Evolutionary conservation across 2,797 vertebrate genomes (phyloP), one percentile per base, ranked within the genome.

Genomic region (Pagetopsis macropterus): DNA sequence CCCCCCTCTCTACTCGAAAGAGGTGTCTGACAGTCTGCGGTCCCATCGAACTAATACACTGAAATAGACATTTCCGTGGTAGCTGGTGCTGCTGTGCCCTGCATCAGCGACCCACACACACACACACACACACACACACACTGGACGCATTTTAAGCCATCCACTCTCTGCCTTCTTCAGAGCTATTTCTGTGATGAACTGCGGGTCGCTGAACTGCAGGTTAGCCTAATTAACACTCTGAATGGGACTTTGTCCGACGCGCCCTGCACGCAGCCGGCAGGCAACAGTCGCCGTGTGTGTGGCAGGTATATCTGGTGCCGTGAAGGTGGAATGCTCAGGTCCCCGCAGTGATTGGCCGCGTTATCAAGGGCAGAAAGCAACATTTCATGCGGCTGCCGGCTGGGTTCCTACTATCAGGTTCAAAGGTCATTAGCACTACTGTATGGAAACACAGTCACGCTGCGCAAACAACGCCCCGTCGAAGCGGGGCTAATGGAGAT

Each of bases 371-470:
- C 81, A 75, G 58, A 61, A 83, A 87, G 72, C 79, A 75, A 78
- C 78, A 83, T 69, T 69, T 27, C 69, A 77, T 60, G 62, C 27
- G 9, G 63, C 65, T 40, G 69, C 54, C 40, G 16, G 65, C 69
- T 74, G 78, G 15, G 59, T 76, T 81, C 84, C 86, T 78, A 85
- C 84, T 70, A 79, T 84, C 72, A 56, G 76, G 84, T 68, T 90
- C 90, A 93, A 91, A 91, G 93, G 85, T 87, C 87, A 88, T 55
- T 41, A 63, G 78, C 65, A 51, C 81, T 50, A 80, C 82, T 79
- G 72, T 79, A 79, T 64, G 49, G 55, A 81, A 77, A 78, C 72
- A 78, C 70, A 75, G 50, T 65, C 64, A 70, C 48, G 12, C 44
- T 65, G 57, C 59, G 69, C 73, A 82, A 78, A 73, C 67, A 81